Evolutionary conservation across 2,113 vertebrate genomes (phyloP).

Genomic region (Chlamydotis undulata): DNA sequence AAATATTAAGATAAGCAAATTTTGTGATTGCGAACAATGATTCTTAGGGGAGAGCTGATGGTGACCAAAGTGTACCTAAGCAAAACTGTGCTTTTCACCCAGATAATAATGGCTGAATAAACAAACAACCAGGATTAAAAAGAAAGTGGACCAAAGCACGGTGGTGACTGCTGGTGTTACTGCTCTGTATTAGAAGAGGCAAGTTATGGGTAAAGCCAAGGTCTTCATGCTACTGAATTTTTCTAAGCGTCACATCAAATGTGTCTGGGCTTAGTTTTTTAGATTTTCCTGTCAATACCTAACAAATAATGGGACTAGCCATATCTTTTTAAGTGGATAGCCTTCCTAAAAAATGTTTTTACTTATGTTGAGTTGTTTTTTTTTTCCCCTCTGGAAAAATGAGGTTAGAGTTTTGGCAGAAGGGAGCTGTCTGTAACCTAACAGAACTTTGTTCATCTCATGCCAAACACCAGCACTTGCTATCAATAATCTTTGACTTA

Average conservation of each 20-base stretch:
- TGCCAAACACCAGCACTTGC: constrained; percentile 22
- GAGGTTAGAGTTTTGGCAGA: constrained; percentile 24
- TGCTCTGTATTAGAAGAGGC: not conserved
- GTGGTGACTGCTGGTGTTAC: not conserved
- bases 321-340: not conserved
- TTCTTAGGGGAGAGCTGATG: constrained; percentile 19
- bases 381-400: not conserved
- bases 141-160: not conserved
- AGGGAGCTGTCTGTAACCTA: not conserved
- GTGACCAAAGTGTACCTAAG: constrained; percentile 42
- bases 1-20: constrained; percentile 62
- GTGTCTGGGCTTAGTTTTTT: not conserved
- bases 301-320: not conserved
- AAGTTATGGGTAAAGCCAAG: not conserved
- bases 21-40: constrained; percentile 37
- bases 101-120: constrained; percentile 23
- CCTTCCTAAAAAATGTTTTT: not conserved
- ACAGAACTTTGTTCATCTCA: constrained; percentile 20
- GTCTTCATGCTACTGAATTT: not conserved
- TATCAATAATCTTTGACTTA: constrained; percentile 6
- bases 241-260: not conserved
- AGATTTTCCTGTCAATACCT: not conserved
- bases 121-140: constrained; percentile 39
- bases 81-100: constrained; percentile 22
- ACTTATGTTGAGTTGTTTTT: not conserved